phyloP scores from a whole-genome alignment of 2,888 invertebrate genomes.

The Lordiphosa fenestrarum region DNA sequence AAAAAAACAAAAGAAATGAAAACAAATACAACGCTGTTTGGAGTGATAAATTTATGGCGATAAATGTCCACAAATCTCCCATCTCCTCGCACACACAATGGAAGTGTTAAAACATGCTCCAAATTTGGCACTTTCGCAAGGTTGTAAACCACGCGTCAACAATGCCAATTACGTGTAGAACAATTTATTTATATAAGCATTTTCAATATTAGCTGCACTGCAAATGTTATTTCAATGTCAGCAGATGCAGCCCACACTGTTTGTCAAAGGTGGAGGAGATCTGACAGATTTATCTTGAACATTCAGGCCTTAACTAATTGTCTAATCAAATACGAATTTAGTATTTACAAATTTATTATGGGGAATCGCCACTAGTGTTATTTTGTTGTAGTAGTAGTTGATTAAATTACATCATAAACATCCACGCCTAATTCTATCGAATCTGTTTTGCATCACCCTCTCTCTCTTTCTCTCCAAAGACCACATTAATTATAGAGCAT shows the following conservation, averaged over 20 bases:
- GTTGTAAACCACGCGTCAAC: constrained; percentile 42
- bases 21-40: constrained; percentile 28
- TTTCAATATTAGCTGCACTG: constrained; percentile 8
- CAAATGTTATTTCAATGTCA: constrained; percentile 58
- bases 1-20: constrained; percentile 27
- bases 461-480: too few relatives aligned
- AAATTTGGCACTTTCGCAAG: constrained; percentile 49
- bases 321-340: constrained; percentile 51
- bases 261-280: constrained; percentile 52
- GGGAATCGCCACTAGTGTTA: constrained; percentile 16
- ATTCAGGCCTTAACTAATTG: constrained; percentile 57
- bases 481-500: neutral
- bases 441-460: too few relatives aligned
- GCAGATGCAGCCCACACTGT: constrained; percentile 51
- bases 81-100: constrained; percentile 11
- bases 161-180: constrained; percentile 53
- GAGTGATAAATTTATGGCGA: constrained; percentile 49
- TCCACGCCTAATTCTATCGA: constrained; percentile 1
- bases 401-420: constrained; percentile 20
- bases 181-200: constrained; percentile 4
- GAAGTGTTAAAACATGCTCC: constrained; percentile 39
- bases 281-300: constrained; percentile 41
- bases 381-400: neutral
- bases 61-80: constrained; percentile 34
- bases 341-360: constrained; percentile 34